These are phyloP conservation scores for Cylas formicarius DNA, from an alignment of 1,140 invertebrate genomes.

Conservation along the genomic window DNA sequence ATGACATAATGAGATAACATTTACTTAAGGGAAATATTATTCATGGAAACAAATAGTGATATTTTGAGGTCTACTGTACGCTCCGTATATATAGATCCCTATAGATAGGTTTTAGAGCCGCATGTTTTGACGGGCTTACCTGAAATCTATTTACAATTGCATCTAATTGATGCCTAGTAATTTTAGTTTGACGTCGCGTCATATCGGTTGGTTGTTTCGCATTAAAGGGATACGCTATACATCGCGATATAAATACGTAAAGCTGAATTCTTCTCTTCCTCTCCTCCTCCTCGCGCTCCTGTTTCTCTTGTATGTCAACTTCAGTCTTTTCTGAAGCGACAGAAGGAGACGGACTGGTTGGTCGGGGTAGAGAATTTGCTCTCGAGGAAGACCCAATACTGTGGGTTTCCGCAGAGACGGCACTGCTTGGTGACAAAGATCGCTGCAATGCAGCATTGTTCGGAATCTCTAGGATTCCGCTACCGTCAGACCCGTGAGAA, in stretches of 20 bases:
- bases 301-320: constrained; percentile 64
- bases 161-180: constrained; percentile 93
- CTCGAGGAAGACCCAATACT: constrained; percentile 40
- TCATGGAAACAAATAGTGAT: not conserved
- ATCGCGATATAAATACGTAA: constrained; percentile 97
- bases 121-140: too few species aligned
- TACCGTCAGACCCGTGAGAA: constrained; percentile 32
- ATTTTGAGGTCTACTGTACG: too few species aligned
- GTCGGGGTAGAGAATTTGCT: constrained; percentile 62
- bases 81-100: not conserved
- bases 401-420: constrained; percentile 42
- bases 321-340: constrained; percentile 71
- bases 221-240: constrained; percentile 98
- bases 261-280: constrained; percentile 88
- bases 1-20: too few species aligned
- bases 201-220: constrained; percentile 98
- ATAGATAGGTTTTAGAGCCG: not conserved
- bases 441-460: constrained; percentile 42
- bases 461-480: constrained; percentile 43
- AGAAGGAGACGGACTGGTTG: constrained; percentile 76
- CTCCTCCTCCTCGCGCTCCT: constrained; percentile 87
- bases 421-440: constrained; percentile 55
- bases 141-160: constrained; percentile 92
- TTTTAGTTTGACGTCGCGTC: constrained; percentile 86
- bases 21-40: too few species aligned